Evolutionary conservation across 2,888 invertebrate genomes (phyloP).

Genomic region (Sacculina carcini): DNA sequence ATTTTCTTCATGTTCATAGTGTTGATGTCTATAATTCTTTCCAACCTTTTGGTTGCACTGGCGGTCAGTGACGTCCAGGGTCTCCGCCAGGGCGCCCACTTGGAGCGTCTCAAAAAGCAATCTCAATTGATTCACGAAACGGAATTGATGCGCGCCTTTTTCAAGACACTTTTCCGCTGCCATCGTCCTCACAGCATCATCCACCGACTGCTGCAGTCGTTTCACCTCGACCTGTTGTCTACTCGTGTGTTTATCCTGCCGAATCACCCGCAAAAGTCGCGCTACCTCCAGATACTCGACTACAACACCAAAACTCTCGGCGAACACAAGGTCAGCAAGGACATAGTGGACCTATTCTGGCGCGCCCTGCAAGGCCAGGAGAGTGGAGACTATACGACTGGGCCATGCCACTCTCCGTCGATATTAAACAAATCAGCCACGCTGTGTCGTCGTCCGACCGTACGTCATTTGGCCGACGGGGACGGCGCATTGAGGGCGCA

Average conservation of each 20-base stretch:
- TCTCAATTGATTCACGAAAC: constrained; percentile 17
- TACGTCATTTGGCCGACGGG: not conserved
- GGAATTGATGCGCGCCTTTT: constrained; percentile 4
- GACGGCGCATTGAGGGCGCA: not conserved
- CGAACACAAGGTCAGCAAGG: constrained; percentile 1
- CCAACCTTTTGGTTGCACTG: constrained; percentile 32
- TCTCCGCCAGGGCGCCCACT: constrained; percentile 29
- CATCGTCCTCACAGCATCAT: not conserved
- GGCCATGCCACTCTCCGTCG: not conserved
- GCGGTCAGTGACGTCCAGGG: constrained; percentile 33
- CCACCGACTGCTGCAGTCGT: not conserved
- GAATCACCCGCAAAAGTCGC: constrained; percentile 9
- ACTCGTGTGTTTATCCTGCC: constrained; percentile 8
- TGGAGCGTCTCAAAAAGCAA: constrained; percentile 29
- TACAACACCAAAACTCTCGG: not conserved
- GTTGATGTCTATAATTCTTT: constrained; percentile 30
- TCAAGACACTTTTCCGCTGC: not conserved
- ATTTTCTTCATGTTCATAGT: constrained; percentile 29
- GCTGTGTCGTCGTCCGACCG: not conserved
- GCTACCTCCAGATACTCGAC: not conserved
- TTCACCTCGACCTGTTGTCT: not conserved
- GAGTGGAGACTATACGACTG: not conserved
- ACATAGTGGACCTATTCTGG: not conserved
- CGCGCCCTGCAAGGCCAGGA: not conserved
- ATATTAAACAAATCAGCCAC: no score